Percentiles rank a stretch among this genome's conserved stretches.
These are phyloP conservation scores for Acleris literana DNA, from an alignment of 2,888 invertebrate species.

Conservation along the genomic window DNA sequence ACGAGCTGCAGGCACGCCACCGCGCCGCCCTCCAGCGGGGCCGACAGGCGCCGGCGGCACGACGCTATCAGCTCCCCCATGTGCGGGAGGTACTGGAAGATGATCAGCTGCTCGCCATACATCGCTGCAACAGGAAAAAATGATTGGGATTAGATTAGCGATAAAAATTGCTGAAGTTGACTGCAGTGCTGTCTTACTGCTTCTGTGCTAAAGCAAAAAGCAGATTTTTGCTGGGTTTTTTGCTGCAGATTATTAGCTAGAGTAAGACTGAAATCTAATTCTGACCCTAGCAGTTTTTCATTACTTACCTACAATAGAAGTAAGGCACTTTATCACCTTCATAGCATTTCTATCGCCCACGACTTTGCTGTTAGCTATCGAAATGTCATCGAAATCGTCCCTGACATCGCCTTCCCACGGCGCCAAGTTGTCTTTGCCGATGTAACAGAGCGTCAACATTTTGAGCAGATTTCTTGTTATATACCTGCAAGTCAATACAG, in stretches of 20 bases:
- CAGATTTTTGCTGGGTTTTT: too few relatives aligned
- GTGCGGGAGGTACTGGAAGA: conserved; percentile 95
- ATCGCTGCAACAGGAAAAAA: conserved; percentile 80
- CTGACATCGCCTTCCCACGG: conserved; percentile 70
- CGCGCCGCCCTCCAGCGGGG: conserved; percentile 93
- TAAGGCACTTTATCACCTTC: conserved; percentile 95
- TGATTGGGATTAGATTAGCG: too few relatives aligned
- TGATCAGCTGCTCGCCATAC: conserved; percentile 94
- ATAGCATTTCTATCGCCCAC: conserved; percentile 91
- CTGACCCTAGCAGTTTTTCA: not conserved
- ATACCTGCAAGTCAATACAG: conserved; percentile 95
- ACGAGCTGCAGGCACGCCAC: conserved; percentile 92
- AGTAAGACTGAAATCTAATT: too few relatives aligned
- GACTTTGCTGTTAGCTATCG: conserved; percentile 86
- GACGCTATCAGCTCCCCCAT: conserved; percentile 92
- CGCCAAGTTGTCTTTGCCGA: conserved; percentile 90
- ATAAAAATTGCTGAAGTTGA: too few relatives aligned
- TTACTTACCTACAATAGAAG: conserved; percentile 90
- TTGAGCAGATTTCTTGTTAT: conserved; percentile 95
- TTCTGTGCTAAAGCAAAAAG: too few relatives aligned
- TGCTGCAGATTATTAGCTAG: too few relatives aligned
- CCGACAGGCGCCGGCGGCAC: conserved; percentile 91
- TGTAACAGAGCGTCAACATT: conserved; percentile 97
- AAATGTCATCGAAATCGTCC: conserved; percentile 84
- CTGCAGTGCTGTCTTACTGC: too few relatives aligned